A percentile compares a stretch with the other conserved stretches of the same genome.
phyloP scores from a whole-genome alignment of 2,888 invertebrate genomes.

The Tenthredo mesomela region DNA sequence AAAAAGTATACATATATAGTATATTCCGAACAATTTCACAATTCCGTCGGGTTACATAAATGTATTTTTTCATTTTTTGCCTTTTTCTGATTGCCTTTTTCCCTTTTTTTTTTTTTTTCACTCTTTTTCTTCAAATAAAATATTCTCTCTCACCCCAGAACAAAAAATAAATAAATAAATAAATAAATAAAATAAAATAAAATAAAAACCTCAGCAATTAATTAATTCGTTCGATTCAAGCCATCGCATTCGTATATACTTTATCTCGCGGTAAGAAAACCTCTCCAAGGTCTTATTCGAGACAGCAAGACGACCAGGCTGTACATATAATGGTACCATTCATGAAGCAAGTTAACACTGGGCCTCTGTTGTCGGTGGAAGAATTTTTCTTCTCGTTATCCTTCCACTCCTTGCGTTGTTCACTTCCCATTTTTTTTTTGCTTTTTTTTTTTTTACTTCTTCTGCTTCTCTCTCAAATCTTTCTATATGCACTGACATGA shows the following conservation, averaged over 20 bases:
- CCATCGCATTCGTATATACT: not conserved
- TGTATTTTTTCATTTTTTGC: not conserved
- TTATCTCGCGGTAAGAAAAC: constrained; percentile 11
- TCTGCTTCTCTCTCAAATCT: constrained; percentile 10
- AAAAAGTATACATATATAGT: not conserved
- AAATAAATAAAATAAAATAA: too few relatives aligned
- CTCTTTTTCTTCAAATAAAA: not conserved
- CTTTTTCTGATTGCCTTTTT: not conserved
- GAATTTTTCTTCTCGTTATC: constrained; percentile 24
- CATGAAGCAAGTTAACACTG: constrained; percentile 33
- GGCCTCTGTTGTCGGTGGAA: constrained; percentile 32
- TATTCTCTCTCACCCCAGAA: not conserved
- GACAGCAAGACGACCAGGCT: constrained; percentile 9
- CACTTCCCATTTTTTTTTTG: constrained; percentile 45
- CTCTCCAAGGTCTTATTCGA: constrained; percentile 4
- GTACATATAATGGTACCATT: constrained; percentile 36
- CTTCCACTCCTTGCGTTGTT: constrained; percentile 37
- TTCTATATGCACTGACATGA: not conserved
- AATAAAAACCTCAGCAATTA: not conserved
- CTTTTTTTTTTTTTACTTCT: constrained; percentile 34
- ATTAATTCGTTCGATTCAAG: not conserved
- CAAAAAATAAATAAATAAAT: too few relatives aligned
- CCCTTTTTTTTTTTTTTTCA: too few relatives aligned
- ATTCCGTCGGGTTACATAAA: too few relatives aligned
- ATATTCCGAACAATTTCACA: not conserved